These are phyloP conservation scores for Odontamblyopus lacepedii DNA, from an alignment of 2,797 vertebrate species.

Conservation along the genomic window DNA sequence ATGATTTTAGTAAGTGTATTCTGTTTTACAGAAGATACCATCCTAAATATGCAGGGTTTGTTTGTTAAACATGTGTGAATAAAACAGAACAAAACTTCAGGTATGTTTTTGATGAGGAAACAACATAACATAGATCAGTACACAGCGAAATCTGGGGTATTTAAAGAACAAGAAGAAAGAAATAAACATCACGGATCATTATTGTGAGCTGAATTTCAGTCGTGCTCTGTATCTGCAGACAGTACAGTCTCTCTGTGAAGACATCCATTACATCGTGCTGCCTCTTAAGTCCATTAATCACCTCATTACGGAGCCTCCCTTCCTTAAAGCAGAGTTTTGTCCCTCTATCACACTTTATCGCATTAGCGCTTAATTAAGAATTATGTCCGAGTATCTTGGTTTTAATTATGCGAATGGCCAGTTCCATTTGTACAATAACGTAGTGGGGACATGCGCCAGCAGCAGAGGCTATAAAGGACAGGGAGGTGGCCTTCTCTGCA, in stretches of 20 bases:
- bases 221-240: conserved; percentile 27
- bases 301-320: conserved; percentile 75
- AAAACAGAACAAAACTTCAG: no score
- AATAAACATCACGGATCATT: background rate
- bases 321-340: conserved; percentile 78
- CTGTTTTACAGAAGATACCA: no score
- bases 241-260: conserved; percentile 44
- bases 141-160: no score
- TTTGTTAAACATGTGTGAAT: no score
- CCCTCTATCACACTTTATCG: conserved; percentile 82
- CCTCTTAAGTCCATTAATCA: conserved; percentile 83
- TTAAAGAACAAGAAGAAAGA: background rate
- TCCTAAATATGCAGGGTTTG: no score
- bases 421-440: conserved; percentile 80
- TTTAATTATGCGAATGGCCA: conserved; percentile 83
- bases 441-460: conserved; percentile 38
- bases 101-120: no score
- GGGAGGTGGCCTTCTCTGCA: conserved; percentile 49
- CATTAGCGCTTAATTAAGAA: conserved; percentile 93
- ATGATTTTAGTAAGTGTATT: no score
- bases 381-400: conserved; percentile 84
- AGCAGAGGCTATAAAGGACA: conserved; percentile 36
- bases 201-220: conserved; percentile 11
- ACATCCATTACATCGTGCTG: conserved; percentile 73
- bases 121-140: no score